Percentiles rank a stretch among this genome's conserved stretches.
These are phyloP conservation scores for Bufo bufo DNA, from an alignment of 2,113 vertebrate species.

Conservation along the genomic window DNA sequence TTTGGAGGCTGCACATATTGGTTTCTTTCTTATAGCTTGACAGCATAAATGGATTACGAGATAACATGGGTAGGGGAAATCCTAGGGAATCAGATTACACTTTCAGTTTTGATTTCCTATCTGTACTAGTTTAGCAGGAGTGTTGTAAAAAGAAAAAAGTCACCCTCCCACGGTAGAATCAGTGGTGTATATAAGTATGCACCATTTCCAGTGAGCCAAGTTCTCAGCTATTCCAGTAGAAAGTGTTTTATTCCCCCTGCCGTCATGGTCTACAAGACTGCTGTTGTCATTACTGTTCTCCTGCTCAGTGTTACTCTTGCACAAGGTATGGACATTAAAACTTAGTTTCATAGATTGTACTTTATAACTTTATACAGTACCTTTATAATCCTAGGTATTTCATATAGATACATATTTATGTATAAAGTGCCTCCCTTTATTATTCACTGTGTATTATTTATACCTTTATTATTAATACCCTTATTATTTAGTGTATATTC, in stretches of 20 bases:
- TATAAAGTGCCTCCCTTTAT: not conserved
- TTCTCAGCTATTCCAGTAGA: not conserved
- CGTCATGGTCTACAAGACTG: not conserved
- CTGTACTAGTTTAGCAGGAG: not conserved
- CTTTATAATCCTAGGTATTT: not conserved
- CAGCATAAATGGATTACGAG: too few relatives aligned
- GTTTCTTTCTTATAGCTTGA: too few relatives aligned
- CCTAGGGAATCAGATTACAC: not conserved
- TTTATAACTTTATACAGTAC: too few relatives aligned
- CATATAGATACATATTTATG: not conserved
- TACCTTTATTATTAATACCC: too few relatives aligned
- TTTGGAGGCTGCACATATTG: too few relatives aligned
- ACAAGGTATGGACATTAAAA: not conserved
- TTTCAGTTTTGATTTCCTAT: conserved; percentile 28
- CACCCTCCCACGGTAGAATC: not conserved
- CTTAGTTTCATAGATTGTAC: not conserved
- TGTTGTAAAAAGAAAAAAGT: not conserved
- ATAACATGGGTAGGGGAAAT: not conserved
- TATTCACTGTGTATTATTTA: too few relatives aligned
- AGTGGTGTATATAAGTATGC: not conserved
- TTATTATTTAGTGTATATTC: too few relatives aligned
- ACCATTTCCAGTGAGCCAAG: not conserved
- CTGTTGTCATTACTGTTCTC: not conserved
- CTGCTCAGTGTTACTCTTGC: not conserved
- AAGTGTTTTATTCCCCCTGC: not conserved